Percentiles rank a stretch among this genome's conserved stretches.
phyloP scores from a whole-genome alignment of 2,888 invertebrate species.

The Thelaira solivaga region DNA sequence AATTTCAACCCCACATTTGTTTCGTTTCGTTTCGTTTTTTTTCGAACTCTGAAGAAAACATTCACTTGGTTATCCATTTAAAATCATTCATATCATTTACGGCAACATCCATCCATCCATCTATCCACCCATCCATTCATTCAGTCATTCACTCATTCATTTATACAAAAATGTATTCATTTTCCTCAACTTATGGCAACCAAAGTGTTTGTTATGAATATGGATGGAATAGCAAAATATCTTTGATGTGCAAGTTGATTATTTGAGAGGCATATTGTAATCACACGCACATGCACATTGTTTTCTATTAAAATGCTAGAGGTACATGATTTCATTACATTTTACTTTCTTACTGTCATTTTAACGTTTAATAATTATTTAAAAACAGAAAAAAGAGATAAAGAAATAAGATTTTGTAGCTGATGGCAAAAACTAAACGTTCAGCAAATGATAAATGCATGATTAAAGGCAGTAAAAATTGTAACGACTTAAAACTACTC shows the following conservation, averaged over 20 bases:
- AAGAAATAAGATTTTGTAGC: too few relatives aligned
- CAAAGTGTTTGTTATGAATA: constrained; percentile 13
- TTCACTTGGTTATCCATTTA: not conserved
- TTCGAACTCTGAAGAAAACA: not conserved
- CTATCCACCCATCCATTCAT: not conserved
- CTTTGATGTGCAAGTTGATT: constrained; percentile 26
- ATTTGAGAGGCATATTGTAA: not conserved
- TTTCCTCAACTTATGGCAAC: not conserved
- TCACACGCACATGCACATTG: not conserved
- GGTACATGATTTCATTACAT: too few relatives aligned
- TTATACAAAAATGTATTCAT: constrained; percentile 2
- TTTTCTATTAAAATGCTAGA: too few relatives aligned
- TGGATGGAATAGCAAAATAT: constrained; percentile 20
- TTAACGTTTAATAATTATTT: too few relatives aligned
- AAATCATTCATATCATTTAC: constrained; percentile 11
- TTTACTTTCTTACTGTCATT: too few relatives aligned
- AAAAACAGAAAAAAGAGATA: too few relatives aligned
- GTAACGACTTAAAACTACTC: too few relatives aligned
- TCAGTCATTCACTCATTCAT: not conserved
- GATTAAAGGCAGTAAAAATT: too few relatives aligned
- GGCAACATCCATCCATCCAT: constrained; percentile 6
- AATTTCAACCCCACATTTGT: too few relatives aligned
- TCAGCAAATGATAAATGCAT: too few relatives aligned
- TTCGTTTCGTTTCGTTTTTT: too few relatives aligned
- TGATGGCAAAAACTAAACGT: too few relatives aligned